Evolutionary conservation across 2,797 vertebrate species (phyloP).

Genomic region (Sciurus carolinensis): DNA sequence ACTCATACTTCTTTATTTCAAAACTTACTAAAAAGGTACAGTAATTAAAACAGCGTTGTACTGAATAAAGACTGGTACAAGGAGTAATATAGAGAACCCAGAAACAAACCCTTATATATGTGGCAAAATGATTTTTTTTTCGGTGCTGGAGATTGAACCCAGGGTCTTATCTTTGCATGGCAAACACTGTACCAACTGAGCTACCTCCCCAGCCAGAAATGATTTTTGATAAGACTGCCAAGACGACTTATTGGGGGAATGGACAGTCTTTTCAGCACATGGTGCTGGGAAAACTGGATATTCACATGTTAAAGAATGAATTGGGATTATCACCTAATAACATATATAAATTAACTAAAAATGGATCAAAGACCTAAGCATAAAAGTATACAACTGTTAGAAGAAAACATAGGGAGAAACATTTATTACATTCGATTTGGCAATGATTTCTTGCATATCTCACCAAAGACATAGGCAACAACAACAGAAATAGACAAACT

Average conservation of each 20-base stretch:
- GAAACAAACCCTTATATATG: not conserved
- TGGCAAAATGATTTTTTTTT: not conserved
- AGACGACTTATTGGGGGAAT: no score
- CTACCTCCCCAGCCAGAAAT: not conserved
- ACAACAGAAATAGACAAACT: not conserved
- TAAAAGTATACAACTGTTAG: not conserved
- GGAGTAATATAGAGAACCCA: no score
- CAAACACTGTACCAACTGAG: no score
- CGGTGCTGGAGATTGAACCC: no score
- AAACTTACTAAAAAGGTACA: not conserved
- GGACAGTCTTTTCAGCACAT: not conserved
- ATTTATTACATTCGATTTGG: not conserved
- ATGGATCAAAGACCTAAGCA: no score
- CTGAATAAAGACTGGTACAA: not conserved
- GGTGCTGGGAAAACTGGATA: not conserved
- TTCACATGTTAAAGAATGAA: not conserved
- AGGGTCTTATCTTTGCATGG: no score
- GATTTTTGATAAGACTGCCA: not conserved
- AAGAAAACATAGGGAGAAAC: not conserved
- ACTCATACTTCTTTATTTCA: not conserved
- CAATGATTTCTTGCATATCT: not conserved
- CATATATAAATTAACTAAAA: not conserved
- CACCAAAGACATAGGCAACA: not conserved
- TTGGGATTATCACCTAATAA: not conserved
- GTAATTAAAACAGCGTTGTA: not conserved